Evolutionary conservation across 1,140 invertebrate species (phyloP).

Genomic region (Drosophila lowei): DNA sequence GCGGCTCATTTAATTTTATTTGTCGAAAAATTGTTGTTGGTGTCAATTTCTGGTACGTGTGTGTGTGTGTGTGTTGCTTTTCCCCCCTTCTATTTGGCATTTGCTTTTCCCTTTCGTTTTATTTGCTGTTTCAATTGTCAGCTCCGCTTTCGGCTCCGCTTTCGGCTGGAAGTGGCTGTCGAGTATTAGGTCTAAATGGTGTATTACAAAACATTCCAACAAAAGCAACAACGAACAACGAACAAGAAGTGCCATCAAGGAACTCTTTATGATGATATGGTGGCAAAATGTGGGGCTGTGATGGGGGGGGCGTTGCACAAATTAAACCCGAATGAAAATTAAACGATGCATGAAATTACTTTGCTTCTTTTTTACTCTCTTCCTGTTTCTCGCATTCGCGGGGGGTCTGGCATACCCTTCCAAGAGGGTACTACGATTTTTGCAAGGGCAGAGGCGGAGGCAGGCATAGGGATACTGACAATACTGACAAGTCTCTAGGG

Average conservation of each 20-base stretch:
- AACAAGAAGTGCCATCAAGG: conserved; percentile 45
- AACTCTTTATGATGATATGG: conserved; percentile 65
- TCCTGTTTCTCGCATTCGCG: conserved; percentile 11
- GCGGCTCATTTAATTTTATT: conserved; percentile 82
- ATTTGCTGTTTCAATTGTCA: conserved; percentile 76
- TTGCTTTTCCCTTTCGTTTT: conserved; percentile 51
- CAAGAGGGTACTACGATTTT: too few species aligned
- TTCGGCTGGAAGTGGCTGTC: conserved; percentile 69
- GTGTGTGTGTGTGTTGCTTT: neutral
- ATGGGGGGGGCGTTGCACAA: conserved; percentile 65
- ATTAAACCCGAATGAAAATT: conserved; percentile 82
- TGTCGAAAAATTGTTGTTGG: conserved; percentile 59
- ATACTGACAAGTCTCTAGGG: too few species aligned
- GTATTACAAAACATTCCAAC: conserved; percentile 66
- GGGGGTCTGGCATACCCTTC: too few species aligned
- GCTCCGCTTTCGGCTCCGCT: conserved; percentile 3
- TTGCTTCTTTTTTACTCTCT: conserved; percentile 60
- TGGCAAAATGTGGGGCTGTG: conserved; percentile 22
- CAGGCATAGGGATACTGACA: too few species aligned
- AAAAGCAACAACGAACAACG: conserved; percentile 20
- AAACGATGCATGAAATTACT: conserved; percentile 83
- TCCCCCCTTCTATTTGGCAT: conserved; percentile 21
- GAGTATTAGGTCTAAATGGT: conserved; percentile 79
- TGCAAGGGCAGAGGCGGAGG: too few species aligned
- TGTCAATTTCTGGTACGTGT: conserved; percentile 55